phyloP scores from a whole-genome alignment of 2,797 vertebrate genomes.

The Nyctalus aviator region DNA sequence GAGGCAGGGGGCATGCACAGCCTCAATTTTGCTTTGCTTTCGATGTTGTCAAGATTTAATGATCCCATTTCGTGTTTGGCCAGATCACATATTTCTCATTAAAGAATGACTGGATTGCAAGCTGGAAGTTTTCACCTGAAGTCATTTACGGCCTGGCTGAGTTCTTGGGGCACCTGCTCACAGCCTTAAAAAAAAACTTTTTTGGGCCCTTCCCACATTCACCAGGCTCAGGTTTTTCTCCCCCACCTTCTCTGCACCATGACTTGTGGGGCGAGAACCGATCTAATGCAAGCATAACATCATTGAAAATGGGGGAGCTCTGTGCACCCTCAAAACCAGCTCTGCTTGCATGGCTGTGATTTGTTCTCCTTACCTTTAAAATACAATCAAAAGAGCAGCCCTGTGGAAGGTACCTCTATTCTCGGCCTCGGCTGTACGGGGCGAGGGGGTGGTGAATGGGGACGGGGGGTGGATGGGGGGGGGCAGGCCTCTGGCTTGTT shows the following conservation, averaged over 20 bases:
- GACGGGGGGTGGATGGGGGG: too few relatives aligned
- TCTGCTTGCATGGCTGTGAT: background rate
- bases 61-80: conserved; percentile 70
- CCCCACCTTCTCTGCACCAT: background rate
- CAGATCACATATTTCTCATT: conserved; percentile 67
- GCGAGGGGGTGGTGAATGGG: too few relatives aligned
- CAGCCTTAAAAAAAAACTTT: background rate
- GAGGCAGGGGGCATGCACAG: background rate
- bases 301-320: background rate
- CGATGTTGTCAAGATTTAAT: conserved; percentile 55
- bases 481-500: background rate
- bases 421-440: too few relatives aligned
- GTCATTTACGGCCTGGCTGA: conserved; percentile 44
- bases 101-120: conserved; percentile 63
- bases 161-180: background rate
- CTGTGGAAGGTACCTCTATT: background rate
- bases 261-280: conserved; percentile 22
- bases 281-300: background rate
- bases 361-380: background rate
- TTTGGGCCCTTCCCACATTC: background rate
- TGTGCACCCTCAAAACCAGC: background rate
- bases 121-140: conserved; percentile 67
- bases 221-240: background rate
- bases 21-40: conserved; percentile 35
- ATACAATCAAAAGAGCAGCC: background rate